These are phyloP conservation scores for Varecia variegata DNA, from an alignment of 2,797 vertebrate genomes.

Conservation along the genomic window DNA sequence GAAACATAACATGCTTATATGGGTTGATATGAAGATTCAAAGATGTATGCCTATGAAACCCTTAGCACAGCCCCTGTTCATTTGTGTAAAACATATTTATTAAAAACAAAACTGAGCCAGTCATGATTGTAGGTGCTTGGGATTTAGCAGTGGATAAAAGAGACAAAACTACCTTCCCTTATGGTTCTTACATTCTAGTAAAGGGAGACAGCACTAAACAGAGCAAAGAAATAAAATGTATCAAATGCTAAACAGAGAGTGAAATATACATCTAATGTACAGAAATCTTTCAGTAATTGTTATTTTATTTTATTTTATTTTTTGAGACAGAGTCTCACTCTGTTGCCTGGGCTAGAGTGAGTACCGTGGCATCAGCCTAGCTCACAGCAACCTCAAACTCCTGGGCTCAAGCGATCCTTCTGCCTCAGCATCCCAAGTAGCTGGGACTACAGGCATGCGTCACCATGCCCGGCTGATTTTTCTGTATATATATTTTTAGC, in stretches of 20 bases:
- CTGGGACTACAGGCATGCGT: too few relatives aligned
- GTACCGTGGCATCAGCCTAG: too few relatives aligned
- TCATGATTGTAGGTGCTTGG: neutral
- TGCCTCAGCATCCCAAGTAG: too few relatives aligned
- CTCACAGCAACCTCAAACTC: too few relatives aligned
- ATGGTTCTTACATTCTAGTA: neutral
- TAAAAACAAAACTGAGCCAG: neutral
- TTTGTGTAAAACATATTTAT: neutral
- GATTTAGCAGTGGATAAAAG: neutral
- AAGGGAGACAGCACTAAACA: neutral
- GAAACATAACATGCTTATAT: neutral
- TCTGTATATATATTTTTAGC: too few relatives aligned
- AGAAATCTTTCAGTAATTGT: neutral
- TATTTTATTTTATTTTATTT: too few relatives aligned
- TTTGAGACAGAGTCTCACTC: too few relatives aligned
- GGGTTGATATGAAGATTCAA: neutral
- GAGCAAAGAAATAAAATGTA: neutral
- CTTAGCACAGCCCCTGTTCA: neutral
- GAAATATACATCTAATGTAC: neutral
- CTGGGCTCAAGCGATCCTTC: too few relatives aligned
- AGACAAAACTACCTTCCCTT: neutral
- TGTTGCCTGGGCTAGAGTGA: too few relatives aligned
- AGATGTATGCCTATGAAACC: neutral
- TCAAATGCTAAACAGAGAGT: neutral
- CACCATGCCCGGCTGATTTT: too few relatives aligned